Percentiles rank a stretch among this genome's conserved stretches.
phyloP scores from a whole-genome alignment of 2,797 vertebrate genomes.

The Clarias laeviceps region DNA sequence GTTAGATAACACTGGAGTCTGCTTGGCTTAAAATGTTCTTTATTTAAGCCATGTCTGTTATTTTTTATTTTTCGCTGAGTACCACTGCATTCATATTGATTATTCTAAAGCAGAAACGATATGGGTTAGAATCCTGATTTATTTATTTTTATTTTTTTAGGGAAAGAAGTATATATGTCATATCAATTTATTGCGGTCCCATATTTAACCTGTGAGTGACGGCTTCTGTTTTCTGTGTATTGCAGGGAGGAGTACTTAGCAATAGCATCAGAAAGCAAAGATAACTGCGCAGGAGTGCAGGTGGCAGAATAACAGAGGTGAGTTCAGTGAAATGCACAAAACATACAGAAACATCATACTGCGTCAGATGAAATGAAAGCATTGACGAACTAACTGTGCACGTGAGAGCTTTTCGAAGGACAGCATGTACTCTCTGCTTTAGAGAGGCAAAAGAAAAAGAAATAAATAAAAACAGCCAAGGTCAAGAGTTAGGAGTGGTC shows the following conservation, averaged over 20 bases:
- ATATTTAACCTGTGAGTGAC: background rate
- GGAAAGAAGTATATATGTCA: background rate
- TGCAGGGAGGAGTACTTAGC: conserved; percentile 88
- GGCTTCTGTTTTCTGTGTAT: conserved; percentile 22
- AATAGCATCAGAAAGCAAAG: conserved; percentile 90
- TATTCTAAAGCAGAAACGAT: background rate
- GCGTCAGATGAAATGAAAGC: background rate
- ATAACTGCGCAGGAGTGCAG: conserved; percentile 89
- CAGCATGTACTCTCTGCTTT: background rate
- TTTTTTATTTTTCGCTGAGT: background rate
- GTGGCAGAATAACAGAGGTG: conserved; percentile 86
- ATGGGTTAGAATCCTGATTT: background rate
- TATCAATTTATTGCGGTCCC: background rate
- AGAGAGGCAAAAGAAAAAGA: background rate
- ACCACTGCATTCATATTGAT: background rate
- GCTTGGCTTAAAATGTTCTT: background rate
- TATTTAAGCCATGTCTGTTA: background rate
- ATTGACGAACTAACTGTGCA: background rate
- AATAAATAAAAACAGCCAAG: background rate
- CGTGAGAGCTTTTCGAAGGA: background rate
- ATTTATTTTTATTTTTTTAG: too few relatives aligned
- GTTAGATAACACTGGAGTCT: background rate
- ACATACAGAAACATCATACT: too few relatives aligned
- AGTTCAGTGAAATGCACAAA: background rate
- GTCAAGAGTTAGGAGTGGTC: background rate